Evolutionary conservation across 2,113 vertebrate species (phyloP).

Genomic region (Brevimyrus niger): DNA sequence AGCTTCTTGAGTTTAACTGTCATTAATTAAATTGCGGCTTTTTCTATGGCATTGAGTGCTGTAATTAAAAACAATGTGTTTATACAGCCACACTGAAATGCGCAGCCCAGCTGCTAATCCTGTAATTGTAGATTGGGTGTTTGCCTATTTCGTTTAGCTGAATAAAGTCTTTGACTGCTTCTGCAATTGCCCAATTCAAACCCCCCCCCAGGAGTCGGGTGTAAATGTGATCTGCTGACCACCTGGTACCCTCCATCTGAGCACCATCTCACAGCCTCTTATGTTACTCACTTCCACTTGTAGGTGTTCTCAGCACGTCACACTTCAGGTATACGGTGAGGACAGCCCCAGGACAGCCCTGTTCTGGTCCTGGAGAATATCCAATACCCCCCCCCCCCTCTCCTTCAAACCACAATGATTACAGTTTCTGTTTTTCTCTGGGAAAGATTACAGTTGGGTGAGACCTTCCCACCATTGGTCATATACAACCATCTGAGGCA

Average conservation of each 20-base stretch:
- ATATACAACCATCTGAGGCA: not conserved
- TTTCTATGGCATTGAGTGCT: not conserved
- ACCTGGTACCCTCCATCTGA: not conserved
- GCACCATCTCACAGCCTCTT: not conserved
- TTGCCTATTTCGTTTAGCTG: not conserved
- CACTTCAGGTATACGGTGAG: not conserved
- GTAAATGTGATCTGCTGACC: not conserved
- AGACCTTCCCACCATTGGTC: not conserved
- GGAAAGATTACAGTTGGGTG: not conserved
- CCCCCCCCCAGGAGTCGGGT: not conserved
- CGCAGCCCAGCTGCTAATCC: not conserved
- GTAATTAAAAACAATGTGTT: not conserved
- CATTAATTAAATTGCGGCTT: not conserved
- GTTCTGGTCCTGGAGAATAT: not conserved
- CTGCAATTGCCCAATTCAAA: not conserved
- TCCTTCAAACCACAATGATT: not conserved
- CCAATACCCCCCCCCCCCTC: not conserved
- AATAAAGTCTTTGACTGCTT: not conserved
- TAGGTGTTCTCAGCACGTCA: not conserved
- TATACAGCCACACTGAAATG: not conserved
- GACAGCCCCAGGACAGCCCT: not conserved
- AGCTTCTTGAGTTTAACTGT: not conserved
- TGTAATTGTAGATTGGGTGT: not conserved
- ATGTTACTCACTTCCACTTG: not conserved
- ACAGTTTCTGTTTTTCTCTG: not conserved